Evolutionary conservation across 1,140 invertebrate species (phyloP).

Genomic region (Pseudoatta argentina): DNA sequence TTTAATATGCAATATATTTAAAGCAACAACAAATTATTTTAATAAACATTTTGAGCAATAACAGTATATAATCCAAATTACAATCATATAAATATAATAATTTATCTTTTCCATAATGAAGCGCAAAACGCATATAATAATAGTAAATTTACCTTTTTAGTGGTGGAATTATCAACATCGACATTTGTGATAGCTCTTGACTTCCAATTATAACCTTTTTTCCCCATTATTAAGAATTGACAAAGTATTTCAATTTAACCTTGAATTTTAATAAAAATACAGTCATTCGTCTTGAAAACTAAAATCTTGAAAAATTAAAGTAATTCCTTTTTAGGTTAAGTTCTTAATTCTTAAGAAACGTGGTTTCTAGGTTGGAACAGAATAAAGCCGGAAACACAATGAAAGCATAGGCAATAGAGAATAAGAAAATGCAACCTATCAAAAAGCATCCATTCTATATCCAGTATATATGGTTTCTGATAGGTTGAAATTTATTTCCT

Average conservation of each 20-base stretch:
- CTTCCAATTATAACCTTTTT: constrained; percentile 92
- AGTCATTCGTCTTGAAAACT: not conserved
- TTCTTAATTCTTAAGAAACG: not conserved
- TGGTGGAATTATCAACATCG: constrained; percentile 89
- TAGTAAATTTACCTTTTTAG: constrained; percentile 88
- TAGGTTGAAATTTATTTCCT: no score
- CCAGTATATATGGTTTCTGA: no score
- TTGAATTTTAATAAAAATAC: not conserved
- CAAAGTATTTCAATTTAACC: not conserved
- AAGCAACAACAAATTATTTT: constrained; percentile 1
- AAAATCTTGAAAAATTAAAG: not conserved
- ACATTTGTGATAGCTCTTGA: constrained; percentile 90
- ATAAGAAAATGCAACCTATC: no score
- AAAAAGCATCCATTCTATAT: no score
- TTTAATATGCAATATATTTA: constrained; percentile 48
- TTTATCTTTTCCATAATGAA: not conserved
- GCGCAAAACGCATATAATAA: not conserved
- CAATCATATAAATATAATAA: not conserved
- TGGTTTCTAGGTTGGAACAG: not conserved
- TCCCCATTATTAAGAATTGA: constrained; percentile 86
- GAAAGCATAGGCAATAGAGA: no score
- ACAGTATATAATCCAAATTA: not conserved
- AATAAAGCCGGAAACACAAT: no score
- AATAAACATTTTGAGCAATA: not conserved
- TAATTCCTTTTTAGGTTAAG: not conserved